phyloP scores from a whole-genome alignment of 2,888 invertebrate genomes.

The Deroplatys truncata region DNA sequence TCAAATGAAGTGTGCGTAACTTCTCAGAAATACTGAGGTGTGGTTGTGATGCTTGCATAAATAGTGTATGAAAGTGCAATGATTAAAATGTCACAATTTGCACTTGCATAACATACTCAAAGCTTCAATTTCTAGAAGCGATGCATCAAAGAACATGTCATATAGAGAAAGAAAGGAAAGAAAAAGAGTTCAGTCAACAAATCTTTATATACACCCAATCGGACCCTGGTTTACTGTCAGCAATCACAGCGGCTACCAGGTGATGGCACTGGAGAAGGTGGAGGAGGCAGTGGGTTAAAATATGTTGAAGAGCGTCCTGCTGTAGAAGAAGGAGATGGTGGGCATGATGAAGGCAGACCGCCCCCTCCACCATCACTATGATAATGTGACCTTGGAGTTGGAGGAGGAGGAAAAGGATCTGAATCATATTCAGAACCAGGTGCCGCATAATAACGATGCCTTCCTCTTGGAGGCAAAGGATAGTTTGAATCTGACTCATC shows the following conservation, averaged over 20 bases:
- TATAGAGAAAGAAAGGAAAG: neutral
- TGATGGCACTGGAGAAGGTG: constrained; percentile 73
- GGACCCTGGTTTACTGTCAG: constrained; percentile 25
- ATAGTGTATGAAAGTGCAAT: neutral
- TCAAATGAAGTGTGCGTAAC: neutral
- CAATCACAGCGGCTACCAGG: constrained; percentile 28
- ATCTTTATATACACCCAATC: neutral
- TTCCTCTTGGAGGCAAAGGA: constrained; percentile 42
- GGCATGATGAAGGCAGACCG: constrained; percentile 54
- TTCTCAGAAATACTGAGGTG: neutral
- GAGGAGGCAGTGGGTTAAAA: constrained; percentile 76
- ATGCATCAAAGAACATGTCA: neutral
- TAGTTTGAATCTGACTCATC: constrained; percentile 81
- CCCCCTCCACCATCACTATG: constrained; percentile 63
- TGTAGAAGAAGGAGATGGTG: constrained; percentile 59
- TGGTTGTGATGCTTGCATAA: neutral
- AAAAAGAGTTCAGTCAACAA: neutral
- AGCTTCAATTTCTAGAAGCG: neutral
- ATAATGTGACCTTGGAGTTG: constrained; percentile 70
- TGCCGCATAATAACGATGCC: constrained; percentile 26
- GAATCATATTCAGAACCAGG: constrained; percentile 56
- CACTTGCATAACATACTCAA: neutral
- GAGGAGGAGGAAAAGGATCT: constrained; percentile 72
- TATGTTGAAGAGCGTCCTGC: constrained; percentile 65
- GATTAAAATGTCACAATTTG: neutral